Percentiles rank a stretch among this genome's conserved stretches.
Conservation (phyloP, 1,140 invertebrate species). For the Lasioglossum baleicum region DNA sequence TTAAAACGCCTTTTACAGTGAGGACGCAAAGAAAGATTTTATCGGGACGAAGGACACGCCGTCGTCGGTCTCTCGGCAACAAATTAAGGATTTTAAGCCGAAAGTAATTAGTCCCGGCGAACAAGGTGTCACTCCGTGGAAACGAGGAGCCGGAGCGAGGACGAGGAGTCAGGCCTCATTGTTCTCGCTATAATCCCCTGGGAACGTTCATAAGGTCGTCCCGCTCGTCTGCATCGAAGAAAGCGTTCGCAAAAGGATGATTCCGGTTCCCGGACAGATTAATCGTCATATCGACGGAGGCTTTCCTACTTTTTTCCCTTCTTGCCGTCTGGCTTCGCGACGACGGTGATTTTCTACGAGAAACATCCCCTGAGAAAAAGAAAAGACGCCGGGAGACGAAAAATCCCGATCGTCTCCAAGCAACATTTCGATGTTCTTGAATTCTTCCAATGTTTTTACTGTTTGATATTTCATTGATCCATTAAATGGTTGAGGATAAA, state of each 20-base stretch:
- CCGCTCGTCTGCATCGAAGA: conserved; percentile 30
- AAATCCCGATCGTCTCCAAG: no score
- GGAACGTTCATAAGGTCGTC: conserved; percentile 58
- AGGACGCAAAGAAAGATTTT: conserved; percentile 32
- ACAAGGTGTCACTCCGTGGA: conserved; percentile 62
- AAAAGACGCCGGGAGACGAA: no score
- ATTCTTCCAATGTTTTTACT: no score
- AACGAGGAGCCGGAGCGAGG: conserved; percentile 39
- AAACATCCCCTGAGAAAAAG: neutral
- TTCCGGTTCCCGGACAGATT: conserved; percentile 30
- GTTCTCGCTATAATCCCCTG: conserved; percentile 55
- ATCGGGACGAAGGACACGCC: conserved; percentile 5
- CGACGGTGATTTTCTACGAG: neutral
- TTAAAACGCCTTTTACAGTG: conserved; percentile 8
- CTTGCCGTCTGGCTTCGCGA: neutral
- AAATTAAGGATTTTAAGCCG: conserved; percentile 69
- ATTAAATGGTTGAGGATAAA: no score
- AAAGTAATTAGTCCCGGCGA: conserved; percentile 66
- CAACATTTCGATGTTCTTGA: no score
- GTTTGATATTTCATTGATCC: no score
- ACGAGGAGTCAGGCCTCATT: conserved; percentile 55
- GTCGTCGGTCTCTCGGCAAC: conserved; percentile 53
- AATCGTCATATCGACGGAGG: conserved; percentile 27
- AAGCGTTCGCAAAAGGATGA: conserved; percentile 24
- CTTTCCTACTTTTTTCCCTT: neutral